Evolutionary conservation across 2,113 vertebrate species (phyloP).

Genomic region (Phycodurus eques): DNA sequence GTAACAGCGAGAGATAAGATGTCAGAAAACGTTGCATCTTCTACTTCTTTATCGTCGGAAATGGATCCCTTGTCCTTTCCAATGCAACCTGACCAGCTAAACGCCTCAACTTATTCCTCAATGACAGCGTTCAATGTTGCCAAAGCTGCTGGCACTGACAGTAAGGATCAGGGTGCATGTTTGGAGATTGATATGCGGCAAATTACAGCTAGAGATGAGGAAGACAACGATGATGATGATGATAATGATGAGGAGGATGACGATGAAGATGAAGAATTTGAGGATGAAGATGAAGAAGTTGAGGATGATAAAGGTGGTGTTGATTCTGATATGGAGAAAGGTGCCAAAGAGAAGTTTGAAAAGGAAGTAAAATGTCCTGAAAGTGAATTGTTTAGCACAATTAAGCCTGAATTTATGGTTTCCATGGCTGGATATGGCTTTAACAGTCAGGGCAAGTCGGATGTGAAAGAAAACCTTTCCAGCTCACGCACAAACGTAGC

Average conservation of each 20-base stretch:
- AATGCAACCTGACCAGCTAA: constrained; percentile 11
- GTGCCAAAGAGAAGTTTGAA: constrained; percentile 83
- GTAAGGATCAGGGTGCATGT: constrained; percentile 60
- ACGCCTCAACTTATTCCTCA: constrained; percentile 5
- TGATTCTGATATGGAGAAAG: constrained; percentile 87
- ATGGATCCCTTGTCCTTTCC: constrained; percentile 41
- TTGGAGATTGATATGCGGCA: constrained; percentile 69
- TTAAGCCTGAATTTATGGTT: constrained; percentile 66
- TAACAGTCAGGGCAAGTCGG: constrained; percentile 48
- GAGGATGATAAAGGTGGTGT: constrained; percentile 69
- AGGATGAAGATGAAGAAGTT: constrained; percentile 66
- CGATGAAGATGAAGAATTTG: constrained; percentile 62
- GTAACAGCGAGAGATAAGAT: constrained; percentile 16
- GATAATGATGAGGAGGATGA: constrained; percentile 62
- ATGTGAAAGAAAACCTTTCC: constrained; percentile 24
- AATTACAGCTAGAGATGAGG: constrained; percentile 71
- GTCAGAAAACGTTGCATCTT: constrained; percentile 50
- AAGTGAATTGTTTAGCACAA: constrained; percentile 46
- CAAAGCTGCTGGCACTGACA: constrained; percentile 37
- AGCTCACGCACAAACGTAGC: constrained; percentile 21
- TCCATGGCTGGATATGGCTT: constrained; percentile 63
- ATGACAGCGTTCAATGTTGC: constrained; percentile 1
- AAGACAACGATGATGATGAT: constrained; percentile 74
- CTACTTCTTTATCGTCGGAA: constrained; percentile 42
- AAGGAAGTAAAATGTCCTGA: constrained; percentile 72